phyloP scores from a whole-genome alignment of 2,113 vertebrate genomes.

The Condylura cristata region DNA sequence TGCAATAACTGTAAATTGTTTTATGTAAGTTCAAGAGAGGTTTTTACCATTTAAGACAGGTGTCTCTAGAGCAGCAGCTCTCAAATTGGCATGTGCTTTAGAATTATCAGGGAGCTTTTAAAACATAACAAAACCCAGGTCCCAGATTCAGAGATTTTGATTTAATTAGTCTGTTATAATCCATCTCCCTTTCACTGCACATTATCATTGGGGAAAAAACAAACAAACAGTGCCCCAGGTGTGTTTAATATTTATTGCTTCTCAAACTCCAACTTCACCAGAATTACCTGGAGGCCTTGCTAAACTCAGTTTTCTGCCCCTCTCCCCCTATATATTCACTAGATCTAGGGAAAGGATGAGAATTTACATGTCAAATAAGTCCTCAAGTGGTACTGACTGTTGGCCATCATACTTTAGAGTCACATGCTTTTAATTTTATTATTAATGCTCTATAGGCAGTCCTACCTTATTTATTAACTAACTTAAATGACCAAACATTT shows the following conservation, averaged over 20 bases:
- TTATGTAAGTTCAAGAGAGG: neutral
- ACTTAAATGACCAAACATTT: neutral
- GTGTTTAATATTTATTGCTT: conserved; percentile 22
- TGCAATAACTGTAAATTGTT: neutral
- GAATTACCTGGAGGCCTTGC: neutral
- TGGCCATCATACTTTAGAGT: neutral
- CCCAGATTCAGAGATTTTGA: neutral
- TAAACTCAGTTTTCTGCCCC: neutral
- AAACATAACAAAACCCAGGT: neutral
- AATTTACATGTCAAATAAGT: neutral
- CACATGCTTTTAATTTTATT: neutral
- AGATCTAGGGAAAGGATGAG: neutral
- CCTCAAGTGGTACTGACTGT: neutral
- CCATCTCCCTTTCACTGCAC: neutral
- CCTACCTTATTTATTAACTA: neutral
- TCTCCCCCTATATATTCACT: neutral
- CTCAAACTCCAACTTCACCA: neutral
- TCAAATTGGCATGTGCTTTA: neutral
- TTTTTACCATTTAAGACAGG: neutral
- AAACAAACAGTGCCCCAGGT: neutral
- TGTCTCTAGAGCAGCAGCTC: neutral
- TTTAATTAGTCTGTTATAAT: neutral
- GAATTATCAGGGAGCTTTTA: neutral
- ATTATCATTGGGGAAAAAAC: neutral
- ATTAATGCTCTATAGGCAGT: neutral